Evolutionary conservation across 2,797 vertebrate species (phyloP).

Genomic region (Meriones psammophilus): DNA sequence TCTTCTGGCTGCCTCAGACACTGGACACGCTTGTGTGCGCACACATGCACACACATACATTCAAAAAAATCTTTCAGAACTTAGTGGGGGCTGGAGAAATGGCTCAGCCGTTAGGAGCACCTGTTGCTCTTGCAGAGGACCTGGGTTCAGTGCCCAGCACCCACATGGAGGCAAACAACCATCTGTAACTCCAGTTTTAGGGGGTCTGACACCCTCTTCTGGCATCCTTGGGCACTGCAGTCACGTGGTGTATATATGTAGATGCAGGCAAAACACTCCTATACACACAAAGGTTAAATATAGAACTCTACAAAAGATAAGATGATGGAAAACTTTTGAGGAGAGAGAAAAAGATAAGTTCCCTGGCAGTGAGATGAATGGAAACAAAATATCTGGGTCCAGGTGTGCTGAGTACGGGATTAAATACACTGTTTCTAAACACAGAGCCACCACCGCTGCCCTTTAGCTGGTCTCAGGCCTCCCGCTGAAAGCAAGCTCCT

Average conservation of each 20-base stretch:
- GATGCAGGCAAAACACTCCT: not conserved
- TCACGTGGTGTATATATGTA: not conserved
- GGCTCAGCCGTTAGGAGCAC: not conserved
- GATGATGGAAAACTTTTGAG: not conserved
- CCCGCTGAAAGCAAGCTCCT: not conserved
- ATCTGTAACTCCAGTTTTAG: not conserved
- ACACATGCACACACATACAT: not conserved
- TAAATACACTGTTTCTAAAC: not conserved
- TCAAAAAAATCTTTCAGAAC: not conserved
- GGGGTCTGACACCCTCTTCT: not conserved
- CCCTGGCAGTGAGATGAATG: not conserved
- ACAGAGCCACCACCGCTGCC: not conserved
- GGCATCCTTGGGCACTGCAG: not conserved
- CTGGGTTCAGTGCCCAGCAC: not conserved
- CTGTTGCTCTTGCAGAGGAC: not conserved
- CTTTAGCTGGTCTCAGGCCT: not conserved
- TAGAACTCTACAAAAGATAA: not conserved
- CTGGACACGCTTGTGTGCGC: not conserved
- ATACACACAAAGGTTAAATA: not conserved
- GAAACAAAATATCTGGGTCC: constrained; percentile 45
- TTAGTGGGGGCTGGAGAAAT: not conserved
- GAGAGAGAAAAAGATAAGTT: not conserved
- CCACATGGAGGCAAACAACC: not conserved
- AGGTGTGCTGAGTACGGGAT: not conserved
- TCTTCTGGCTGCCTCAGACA: not conserved